Evolutionary conservation across 2,888 invertebrate species (phyloP).

Genomic region (Leptinotarsa peninsularis): DNA sequence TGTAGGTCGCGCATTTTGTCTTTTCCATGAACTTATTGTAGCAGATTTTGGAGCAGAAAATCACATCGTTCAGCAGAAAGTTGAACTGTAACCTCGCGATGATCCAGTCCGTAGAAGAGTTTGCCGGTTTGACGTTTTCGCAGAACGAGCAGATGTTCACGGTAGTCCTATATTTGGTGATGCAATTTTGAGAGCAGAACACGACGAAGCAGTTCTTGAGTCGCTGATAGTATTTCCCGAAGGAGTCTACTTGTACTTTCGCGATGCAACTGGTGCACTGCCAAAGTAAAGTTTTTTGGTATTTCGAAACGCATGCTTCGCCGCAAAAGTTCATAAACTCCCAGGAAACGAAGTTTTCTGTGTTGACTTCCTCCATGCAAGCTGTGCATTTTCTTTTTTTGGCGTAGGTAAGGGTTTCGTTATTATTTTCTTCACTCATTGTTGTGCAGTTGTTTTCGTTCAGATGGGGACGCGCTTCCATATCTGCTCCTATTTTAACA

Average conservation of each 20-base stretch:
- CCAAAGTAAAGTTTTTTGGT: conserved; percentile 21
- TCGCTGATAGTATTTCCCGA: conserved; percentile 31
- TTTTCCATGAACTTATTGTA: conserved; percentile 21
- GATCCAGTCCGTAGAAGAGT: background rate
- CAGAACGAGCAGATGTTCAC: conserved; percentile 31
- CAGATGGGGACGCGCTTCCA: background rate
- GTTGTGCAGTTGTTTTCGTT: background rate
- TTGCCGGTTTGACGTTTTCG: conserved; percentile 18
- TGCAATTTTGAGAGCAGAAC: conserved; percentile 29
- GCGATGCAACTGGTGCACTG: conserved; percentile 18
- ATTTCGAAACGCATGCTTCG: conserved; percentile 8
- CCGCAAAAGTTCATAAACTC: conserved; percentile 32
- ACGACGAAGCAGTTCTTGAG: conserved; percentile 24
- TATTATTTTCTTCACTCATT: background rate
- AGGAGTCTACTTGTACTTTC: conserved; percentile 18
- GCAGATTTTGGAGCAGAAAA: conserved; percentile 34
- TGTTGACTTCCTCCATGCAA: conserved; percentile 23
- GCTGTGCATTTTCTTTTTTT: conserved; percentile 25
- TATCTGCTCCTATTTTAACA: background rate
- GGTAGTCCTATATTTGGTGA: conserved; percentile 14
- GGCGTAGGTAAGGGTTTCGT: background rate
- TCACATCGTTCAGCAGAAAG: background rate
- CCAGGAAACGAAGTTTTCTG: conserved; percentile 28
- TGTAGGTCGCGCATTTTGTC: background rate
- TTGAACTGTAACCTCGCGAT: conserved; percentile 2